Base-by-base conservation (phyloP, 2,888 invertebrate genomes). In the Gerris lacustris region DNA sequence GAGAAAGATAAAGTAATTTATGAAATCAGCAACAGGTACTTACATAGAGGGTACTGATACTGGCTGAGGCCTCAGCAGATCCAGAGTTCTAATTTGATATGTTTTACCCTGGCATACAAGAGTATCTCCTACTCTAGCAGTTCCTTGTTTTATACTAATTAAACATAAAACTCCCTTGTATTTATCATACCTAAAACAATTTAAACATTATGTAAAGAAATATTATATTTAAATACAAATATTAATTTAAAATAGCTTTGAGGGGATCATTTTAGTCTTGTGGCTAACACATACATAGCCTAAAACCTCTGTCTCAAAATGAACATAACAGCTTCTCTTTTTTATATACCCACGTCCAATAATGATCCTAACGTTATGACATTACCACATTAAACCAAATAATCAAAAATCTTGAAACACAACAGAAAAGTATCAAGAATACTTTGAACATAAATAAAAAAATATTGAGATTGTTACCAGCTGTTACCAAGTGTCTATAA, bases 161-260 rank as follows among this genome's bases (percentile, higher is more conserved):
- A 93, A 82, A 75, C 89, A 87, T 70, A 94, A 81, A 0, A 90
- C 88, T 0, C 95, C 95, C 78, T 89, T 87, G 78, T 90, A 95
- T 75, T 86, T 88, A 79, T 97, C 94, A 81, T 89, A 96, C 91
- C 94, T 94, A 70, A 93, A 94, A 79, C 98, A 97, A 81, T 95
- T 95, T 71, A 96, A 83, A 67, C n/a, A 15, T 15, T 62, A 55
- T 55, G n/a, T 4, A 62, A 62, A 11, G n/a, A 62, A 62, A 62
- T 62, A 5, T 2, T 62, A 62, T 1, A 62, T n/a, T 62, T 62
- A 15, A 11, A n/a, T 62, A 62, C 4, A 62, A n/a, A 15, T 62
- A 31, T 4, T 31, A 31, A 31, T 31, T 31, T 31, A 31, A 31
- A 31, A 31, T 31, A 31, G 31, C 31, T 31, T 31, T 31, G 31